Evolutionary conservation across 2,113 vertebrate species (phyloP).

Genomic region (Prolemur simus): DNA sequence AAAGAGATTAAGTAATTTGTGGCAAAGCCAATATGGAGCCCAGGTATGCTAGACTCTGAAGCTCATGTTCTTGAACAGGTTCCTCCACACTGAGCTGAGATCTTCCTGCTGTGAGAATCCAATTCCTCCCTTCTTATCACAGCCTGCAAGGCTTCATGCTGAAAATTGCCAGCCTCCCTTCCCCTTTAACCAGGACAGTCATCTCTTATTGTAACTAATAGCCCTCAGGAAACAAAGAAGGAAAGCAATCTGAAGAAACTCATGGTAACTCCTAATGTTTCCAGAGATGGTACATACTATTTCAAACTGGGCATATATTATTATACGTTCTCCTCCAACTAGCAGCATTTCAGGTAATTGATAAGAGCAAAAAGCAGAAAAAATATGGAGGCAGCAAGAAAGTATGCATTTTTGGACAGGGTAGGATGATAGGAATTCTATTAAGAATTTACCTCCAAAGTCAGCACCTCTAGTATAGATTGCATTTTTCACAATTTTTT

Average conservation of each 20-base stretch:
- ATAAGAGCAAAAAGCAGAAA: neutral
- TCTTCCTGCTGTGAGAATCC: neutral
- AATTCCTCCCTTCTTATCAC: neutral
- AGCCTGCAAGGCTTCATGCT: neutral
- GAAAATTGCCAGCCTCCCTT: neutral
- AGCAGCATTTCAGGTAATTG: conserved; percentile 4
- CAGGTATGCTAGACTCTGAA: neutral
- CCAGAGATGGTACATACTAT: neutral
- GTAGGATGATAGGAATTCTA: neutral
- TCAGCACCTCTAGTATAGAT: neutral
- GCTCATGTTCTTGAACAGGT: neutral
- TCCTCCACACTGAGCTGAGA: neutral
- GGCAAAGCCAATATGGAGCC: neutral
- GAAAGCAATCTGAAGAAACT: conserved; percentile 33
- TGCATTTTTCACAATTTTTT: conserved; percentile 32
- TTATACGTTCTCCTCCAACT: neutral
- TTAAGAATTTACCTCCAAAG: conserved; percentile 32
- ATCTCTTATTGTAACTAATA: neutral
- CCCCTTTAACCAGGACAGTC: neutral
- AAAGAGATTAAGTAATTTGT: neutral
- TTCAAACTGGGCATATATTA: neutral
- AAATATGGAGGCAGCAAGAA: neutral
- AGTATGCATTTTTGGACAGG: neutral
- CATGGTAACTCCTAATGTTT: neutral
- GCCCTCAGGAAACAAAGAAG: neutral